Base-by-base conservation (phyloP, 2,888 invertebrate genomes). In the Eupithecia dodoneata region DNA sequence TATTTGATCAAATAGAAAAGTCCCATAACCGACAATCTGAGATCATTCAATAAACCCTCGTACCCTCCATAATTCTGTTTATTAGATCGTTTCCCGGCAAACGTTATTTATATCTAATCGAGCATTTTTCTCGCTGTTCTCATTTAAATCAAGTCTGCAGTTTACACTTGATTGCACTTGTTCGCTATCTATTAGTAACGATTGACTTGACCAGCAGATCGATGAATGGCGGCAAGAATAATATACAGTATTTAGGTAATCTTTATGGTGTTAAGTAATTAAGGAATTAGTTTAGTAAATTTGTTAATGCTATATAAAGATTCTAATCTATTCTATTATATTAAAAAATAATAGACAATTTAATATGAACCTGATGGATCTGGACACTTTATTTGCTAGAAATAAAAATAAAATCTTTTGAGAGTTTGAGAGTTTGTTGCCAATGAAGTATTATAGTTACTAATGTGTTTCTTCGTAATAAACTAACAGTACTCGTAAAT, bases 1-100 rank as follows among this genome's bases (percentile, higher is more conserved):
- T 74, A 91, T 91, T 92, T 86, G 86, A 88, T 89, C 86, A 90
- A 91, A 91, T 92, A 88, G 89, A 91, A 92, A 92, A 91, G 90
- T 90, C 87, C 76, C 76, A 82, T 89, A 88, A 89, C 88, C 87
- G 85, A 87, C 87, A 90, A 90, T 89, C 89, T 88, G 86, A 82
- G 85, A 89, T 90, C 87, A 90, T 90, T 89, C 85, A 85, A 90
- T 91, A 89, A 89, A 83, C 74, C 78, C 79, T 80, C 79, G 71
- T 69, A 78, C 79, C 80, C 81, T 73, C 79, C 73, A 79, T 80
- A 80, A 81, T 80, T 76, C 76, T 81, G 76, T 80, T 84, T 80
- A 76, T 73, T 71, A 80, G 72, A 77, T 81, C 81, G 78, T 66
- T 76, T 76, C 69, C 30, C 30, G 70, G 47, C 73, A 76, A 77